Percentiles rank a stretch among this genome's conserved stretches.
Evolutionary conservation across 2,797 vertebrate species (phyloP).

Genomic region (Tolypeutes matacus): DNA sequence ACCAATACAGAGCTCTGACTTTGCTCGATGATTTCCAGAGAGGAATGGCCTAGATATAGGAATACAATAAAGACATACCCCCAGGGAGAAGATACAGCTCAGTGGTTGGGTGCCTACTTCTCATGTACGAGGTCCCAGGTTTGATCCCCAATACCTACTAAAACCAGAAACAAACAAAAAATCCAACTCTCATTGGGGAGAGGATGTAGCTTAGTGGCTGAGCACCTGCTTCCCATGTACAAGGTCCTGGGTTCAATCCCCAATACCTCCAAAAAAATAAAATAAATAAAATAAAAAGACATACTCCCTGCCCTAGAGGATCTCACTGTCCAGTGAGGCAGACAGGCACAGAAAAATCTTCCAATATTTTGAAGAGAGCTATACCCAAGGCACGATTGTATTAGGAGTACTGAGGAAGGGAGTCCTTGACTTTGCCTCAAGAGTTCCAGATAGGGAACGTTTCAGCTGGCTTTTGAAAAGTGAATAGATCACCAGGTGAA

Average conservation of each 20-base stretch:
- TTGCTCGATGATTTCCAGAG: not conserved
- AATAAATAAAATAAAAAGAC: not conserved
- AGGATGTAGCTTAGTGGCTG: no score
- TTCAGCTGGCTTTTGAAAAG: slow-evolving; percentile 1
- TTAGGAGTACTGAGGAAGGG: not conserved
- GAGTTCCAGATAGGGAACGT: not conserved
- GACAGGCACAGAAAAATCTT: not conserved
- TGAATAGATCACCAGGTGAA: not conserved
- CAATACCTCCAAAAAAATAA: not conserved
- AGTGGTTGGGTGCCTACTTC: no score
- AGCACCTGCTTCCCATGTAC: no score
- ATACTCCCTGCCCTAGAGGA: not conserved
- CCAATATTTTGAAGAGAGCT: not conserved
- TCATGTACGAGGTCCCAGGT: no score
- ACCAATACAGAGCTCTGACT: not conserved
- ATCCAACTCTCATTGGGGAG: no score
- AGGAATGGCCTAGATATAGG: not conserved
- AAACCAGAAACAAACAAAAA: not conserved
- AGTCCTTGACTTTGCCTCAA: not conserved
- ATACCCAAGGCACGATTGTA: not conserved
- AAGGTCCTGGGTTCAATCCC: no score
- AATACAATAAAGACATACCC: no score
- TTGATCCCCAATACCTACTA: no score
- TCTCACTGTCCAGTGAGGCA: not conserved
- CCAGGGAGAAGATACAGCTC: no score